These are phyloP conservation scores for Tachina lurida DNA, from an alignment of 2,888 invertebrate species.

Conservation along the genomic window DNA sequence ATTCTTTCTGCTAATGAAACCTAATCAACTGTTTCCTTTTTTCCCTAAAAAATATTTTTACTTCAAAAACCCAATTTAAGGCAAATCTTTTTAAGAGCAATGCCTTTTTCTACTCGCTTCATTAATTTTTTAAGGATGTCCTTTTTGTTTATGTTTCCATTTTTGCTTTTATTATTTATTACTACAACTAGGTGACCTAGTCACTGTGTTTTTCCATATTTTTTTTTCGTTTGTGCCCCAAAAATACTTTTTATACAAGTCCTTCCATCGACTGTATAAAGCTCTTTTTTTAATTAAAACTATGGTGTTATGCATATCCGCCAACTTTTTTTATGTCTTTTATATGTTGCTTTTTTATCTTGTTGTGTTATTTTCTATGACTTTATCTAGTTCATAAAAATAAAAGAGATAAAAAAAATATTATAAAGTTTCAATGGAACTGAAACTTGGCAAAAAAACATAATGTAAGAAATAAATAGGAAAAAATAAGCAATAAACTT, in stretches of 20 bases:
- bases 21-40: not conserved
- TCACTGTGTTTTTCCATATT: not conserved
- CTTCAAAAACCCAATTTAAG: not conserved
- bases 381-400: constrained; percentile 55
- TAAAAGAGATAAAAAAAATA: not conserved
- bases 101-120: constrained; percentile 15
- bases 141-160: constrained; percentile 16
- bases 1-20: no score
- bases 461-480: constrained; percentile 44
- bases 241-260: constrained; percentile 33
- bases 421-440: constrained; percentile 58
- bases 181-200: constrained; percentile 57
- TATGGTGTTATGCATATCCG: constrained; percentile 65
- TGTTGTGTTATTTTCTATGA: constrained; percentile 35
- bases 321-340: constrained; percentile 42
- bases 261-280: not conserved
- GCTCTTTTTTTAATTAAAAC: constrained; percentile 64
- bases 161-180: constrained; percentile 8
- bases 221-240: not conserved
- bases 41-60: not conserved
- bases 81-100: not conserved
- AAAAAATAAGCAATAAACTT: constrained; percentile 43
- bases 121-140: constrained; percentile 26
- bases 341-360: constrained; percentile 24
- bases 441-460: constrained; percentile 49